Base-by-base conservation (phyloP, 2,888 invertebrate species). In the Ochlodes sylvanus region DNA sequence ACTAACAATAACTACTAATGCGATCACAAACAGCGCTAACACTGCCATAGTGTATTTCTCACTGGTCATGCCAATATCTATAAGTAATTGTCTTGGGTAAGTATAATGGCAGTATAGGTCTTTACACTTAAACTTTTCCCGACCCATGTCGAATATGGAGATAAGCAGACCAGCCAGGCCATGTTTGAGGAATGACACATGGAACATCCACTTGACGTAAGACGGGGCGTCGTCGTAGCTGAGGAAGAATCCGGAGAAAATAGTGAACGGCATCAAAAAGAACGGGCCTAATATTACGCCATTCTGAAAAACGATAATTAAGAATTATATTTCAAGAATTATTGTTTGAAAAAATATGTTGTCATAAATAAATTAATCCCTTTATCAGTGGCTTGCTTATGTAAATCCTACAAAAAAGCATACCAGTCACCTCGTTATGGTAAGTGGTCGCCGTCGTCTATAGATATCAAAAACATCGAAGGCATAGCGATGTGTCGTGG, bases 161-260 rank as follows among this genome's bases (percentile, higher is more conserved):
- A 97, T 90, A 74, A 97, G 95, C 0, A 97, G 94, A 5, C 98
- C 98, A 75, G 98, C 98, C 63, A 98, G 95, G 0, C 97, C 97
- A 78, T 98, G 98, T 77, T 98, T 98, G 42, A 98, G 92, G 85
- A 98, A 98, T 0, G 98, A 98, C 41, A 96, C 88, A 82, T 98
- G 97, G 78, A 98, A 98, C 38, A 98, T 77, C 98, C 98, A 98
- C 56, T 95, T 95, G 73, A 98, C 90, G 78, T 95, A 95, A 0
- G 89, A 86, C 9, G 98, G 98, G 1, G 98, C 96, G 77, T 98
- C 97, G 76, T 94, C 95, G 76, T 97, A 94, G 78, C 96, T 96
- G 1, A 99, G 95, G 84, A 99, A 98, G 90, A 98, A 98, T 7
- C 99, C 99, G 66, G 98, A 98, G 91, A 99, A 98, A 76, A 98